These are phyloP conservation scores for Drosophila lowei DNA, from an alignment of 1,140 invertebrate genomes.

Conservation along the genomic window DNA sequence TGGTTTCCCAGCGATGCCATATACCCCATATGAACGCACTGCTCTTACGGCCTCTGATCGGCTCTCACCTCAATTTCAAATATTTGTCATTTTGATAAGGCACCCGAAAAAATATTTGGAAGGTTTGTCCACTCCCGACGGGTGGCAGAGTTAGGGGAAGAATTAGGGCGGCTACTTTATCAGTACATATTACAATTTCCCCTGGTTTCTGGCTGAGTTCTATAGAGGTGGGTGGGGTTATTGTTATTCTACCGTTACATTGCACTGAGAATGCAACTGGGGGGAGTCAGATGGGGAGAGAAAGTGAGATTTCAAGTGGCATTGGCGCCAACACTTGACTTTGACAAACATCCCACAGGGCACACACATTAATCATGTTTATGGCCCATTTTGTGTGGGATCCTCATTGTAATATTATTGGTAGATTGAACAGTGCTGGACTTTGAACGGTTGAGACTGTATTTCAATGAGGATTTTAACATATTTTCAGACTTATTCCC, in stretches of 20 bases:
- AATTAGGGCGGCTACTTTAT: conserved; percentile 28
- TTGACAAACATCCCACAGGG: conserved; percentile 62
- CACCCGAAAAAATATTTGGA: conserved; percentile 59
- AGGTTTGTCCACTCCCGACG: conserved; percentile 11
- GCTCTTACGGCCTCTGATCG: conserved; percentile 10
- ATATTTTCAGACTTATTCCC: background rate
- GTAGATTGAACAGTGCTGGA: conserved; percentile 12
- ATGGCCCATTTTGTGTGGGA: conserved; percentile 44
- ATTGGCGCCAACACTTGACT: conserved; percentile 81
- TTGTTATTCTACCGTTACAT: conserved; percentile 57
- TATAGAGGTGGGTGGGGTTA: conserved; percentile 10
- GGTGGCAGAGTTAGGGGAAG: conserved; percentile 1
- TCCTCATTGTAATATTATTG: conserved; percentile 19
- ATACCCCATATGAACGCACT: conserved; percentile 6
- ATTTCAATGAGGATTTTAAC: conserved; percentile 46
- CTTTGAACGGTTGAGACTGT: conserved; percentile 16
- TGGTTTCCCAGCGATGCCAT: conserved; percentile 11
- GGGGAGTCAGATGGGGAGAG: background rate
- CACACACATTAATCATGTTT: conserved; percentile 68
- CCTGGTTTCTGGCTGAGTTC: conserved; percentile 2
- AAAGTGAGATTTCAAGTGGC: conserved; percentile 52
- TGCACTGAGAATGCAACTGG: conserved; percentile 45
- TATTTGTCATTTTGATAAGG: conserved; percentile 75
- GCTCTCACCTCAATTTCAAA: conserved; percentile 71
- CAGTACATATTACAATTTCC: conserved; percentile 5